Evolutionary conservation across 2,797 vertebrate species (phyloP), one percentile per base, ranked within the genome.

Genomic region (Gymnoscopelus braueri): DNA sequence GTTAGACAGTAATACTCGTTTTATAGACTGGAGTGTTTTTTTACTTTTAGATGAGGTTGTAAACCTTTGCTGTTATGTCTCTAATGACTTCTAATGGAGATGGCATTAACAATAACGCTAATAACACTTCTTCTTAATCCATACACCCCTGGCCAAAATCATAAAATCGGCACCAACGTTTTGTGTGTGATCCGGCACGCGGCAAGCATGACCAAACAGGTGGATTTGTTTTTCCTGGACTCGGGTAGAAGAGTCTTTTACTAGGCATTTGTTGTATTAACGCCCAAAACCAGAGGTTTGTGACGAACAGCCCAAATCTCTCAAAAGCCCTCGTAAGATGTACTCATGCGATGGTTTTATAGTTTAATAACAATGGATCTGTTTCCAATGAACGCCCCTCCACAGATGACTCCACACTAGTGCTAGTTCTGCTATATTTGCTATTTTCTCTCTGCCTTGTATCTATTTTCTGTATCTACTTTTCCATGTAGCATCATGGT

Each of bases 121-220:
- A 65, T 24, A 59, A 48, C 29, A 55, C 29, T 58, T 60, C 32
- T 71, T 72, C 63, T 35, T 59, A 26, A 78, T 80, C 55, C 69
- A 65, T 57, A 56, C 53, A 29, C 26, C 71, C 15, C 1, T 44
- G 60, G 72, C 44, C 63, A 71, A 4, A 58, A 51, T 73, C 12
- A 0, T 69, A 60, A 74, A 39, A 61, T 69, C 48, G 60, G 13
- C 47, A 50, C 11, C 7, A 54, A 47, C 26, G 9, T 44, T 52
- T 23, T 48, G 32, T 48, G 55, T 57, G 55, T n/a, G 23, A n/a
- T 67, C 5, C 12, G 59, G 48, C 57, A 23, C 26, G 26, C 57
- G 63, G 56, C 23, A 8, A 10, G 39, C 39, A 10, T 52, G 50
- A 63, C 55, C 15, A 58, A 74, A 66, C 66, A 67, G 54, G 65